Evolutionary conservation across 1,140 invertebrate species (phyloP).

Genomic region (Heterodera schachtii): DNA sequence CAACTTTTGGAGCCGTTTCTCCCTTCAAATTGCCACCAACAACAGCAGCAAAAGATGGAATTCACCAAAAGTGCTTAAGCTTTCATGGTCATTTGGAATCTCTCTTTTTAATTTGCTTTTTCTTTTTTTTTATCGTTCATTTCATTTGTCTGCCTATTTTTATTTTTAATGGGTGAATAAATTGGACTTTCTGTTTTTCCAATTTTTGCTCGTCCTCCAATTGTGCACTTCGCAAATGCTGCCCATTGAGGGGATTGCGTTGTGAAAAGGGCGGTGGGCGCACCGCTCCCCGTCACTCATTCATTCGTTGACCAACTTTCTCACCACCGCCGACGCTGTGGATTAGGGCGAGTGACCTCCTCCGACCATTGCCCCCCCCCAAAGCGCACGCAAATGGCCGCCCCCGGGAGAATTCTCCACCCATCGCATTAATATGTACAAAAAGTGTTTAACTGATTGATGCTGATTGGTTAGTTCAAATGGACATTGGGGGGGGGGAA

Average conservation of each 20-base stretch:
- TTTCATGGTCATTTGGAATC: not conserved
- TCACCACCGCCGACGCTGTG: not conserved
- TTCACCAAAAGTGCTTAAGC: not conserved
- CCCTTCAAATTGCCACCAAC: slow-evolving; percentile 25
- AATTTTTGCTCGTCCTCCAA: not conserved
- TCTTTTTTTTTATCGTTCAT: not conserved
- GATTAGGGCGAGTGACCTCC: not conserved
- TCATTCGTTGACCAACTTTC: not conserved
- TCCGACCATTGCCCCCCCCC: not conserved
- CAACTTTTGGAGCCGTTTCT: slow-evolving; percentile 40
- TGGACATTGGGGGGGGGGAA: not conserved
- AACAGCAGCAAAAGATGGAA: slow-evolving; percentile 35
- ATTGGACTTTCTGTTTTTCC: not conserved
- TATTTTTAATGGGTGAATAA: not conserved
- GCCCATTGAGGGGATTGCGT: not conserved
- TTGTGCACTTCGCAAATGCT: slow-evolving; percentile 1
- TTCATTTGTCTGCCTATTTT: not conserved
- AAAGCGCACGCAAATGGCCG: not conserved
- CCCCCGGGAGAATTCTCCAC: not conserved
- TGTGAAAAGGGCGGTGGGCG: not conserved
- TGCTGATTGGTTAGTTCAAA: not conserved
- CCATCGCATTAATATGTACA: not conserved
- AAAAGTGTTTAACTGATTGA: not conserved
- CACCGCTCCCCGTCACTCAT: not conserved
- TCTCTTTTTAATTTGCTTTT: slow-evolving; percentile 2